phyloP scores from a whole-genome alignment of 2,113 vertebrate species.

The Tenebrosternarchus preto region DNA sequence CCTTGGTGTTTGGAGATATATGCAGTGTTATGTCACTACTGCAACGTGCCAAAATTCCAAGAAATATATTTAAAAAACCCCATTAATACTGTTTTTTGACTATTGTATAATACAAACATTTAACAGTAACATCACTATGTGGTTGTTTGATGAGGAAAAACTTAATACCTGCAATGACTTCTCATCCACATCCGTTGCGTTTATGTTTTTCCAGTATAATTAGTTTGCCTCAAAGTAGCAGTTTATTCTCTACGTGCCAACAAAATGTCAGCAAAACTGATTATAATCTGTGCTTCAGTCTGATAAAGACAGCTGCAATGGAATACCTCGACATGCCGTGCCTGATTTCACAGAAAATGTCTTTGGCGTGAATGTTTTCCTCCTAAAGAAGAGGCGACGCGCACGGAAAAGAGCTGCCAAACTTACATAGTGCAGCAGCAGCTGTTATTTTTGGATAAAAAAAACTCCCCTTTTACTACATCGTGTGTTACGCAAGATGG shows the following conservation, averaged over 20 bases:
- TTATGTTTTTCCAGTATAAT: slow-evolving; percentile 49
- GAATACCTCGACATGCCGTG: slow-evolving; percentile 65
- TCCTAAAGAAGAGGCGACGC: slow-evolving; percentile 50
- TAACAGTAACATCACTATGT: neutral
- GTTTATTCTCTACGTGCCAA: slow-evolving; percentile 68
- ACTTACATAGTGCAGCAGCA: slow-evolving; percentile 56
- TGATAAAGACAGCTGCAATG: slow-evolving; percentile 69
- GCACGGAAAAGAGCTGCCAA: slow-evolving; percentile 27
- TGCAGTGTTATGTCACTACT: neutral
- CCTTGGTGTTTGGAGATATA: neutral
- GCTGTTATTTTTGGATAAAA: slow-evolving; percentile 51
- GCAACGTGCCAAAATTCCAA: neutral
- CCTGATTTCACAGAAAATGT: slow-evolving; percentile 58
- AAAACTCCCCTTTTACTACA: slow-evolving; percentile 52
- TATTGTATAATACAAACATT: no score
- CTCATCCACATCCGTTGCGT: no score
- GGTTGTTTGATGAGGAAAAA: neutral
- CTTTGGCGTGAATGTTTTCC: slow-evolving; percentile 60
- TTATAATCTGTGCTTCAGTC: slow-evolving; percentile 65
- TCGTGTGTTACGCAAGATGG: slow-evolving; percentile 25
- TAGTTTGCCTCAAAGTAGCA: slow-evolving; percentile 60
- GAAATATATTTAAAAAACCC: no score
- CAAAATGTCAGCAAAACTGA: slow-evolving; percentile 68
- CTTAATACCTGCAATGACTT: neutral
- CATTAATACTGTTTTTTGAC: no score